Conservation (phyloP, 2,888 invertebrate species). For the Nephrocerus scutellatus region DNA sequence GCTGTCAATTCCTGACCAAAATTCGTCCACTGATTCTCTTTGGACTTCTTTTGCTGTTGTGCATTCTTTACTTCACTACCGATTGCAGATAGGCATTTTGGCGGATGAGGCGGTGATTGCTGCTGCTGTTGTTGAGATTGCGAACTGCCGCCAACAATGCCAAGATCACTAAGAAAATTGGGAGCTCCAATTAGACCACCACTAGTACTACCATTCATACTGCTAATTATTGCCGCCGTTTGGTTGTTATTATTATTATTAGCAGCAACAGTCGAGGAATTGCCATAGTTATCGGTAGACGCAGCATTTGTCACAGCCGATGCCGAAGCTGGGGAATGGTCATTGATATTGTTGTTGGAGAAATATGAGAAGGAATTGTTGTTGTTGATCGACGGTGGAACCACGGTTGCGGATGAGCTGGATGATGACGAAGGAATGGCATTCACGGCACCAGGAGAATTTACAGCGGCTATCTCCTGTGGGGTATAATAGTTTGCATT, state of each 20-base stretch:
- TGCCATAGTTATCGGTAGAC: conserved; percentile 17
- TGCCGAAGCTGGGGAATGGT: too few relatives aligned
- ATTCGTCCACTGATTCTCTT: conserved; percentile 34
- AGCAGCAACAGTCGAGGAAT: conserved; percentile 18
- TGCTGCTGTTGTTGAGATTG: conserved; percentile 38
- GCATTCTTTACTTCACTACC: conserved; percentile 44
- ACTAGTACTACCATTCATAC: conserved; percentile 11
- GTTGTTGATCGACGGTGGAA: conserved; percentile 11
- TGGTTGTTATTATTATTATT: conserved; percentile 8
- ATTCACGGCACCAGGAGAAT: conserved; percentile 26
- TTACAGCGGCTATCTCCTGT: conserved; percentile 41
- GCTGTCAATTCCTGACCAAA: conserved; percentile 24
- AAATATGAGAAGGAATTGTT: conserved; percentile 35
- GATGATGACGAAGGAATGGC: conserved; percentile 22
- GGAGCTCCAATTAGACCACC: conserved; percentile 35
- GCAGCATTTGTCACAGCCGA: conserved; percentile 38
- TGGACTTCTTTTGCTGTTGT: conserved; percentile 38
- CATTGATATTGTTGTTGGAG: conserved; percentile 29
- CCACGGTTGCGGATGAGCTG: conserved; percentile 13
- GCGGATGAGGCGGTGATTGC: conserved; percentile 23
- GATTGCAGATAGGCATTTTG: conserved; percentile 43
- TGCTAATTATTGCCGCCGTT: conserved; percentile 6
- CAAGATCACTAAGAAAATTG: too few relatives aligned
- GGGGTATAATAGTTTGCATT: conserved; percentile 43
- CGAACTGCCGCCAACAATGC: conserved; percentile 40